Evolutionary conservation across 2,888 invertebrate genomes (phyloP), one percentile per base, ranked within the genome.

Genomic region (Lasioglossum leucozonium): DNA sequence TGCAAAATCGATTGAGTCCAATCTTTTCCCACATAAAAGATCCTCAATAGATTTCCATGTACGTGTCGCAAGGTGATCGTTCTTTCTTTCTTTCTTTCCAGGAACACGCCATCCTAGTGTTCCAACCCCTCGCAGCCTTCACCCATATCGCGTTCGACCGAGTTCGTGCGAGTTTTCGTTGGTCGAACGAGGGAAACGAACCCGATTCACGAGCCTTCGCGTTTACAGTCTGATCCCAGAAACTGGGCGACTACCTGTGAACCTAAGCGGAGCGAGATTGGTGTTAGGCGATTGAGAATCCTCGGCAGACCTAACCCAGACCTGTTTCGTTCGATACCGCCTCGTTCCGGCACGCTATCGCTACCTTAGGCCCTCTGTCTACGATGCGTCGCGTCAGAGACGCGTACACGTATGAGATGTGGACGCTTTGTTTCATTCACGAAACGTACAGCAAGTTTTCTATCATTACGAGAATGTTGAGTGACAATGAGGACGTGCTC

Each of bases 171-270:
- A 58, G 58, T 58, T 58, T 13, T n/a, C n/a, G 26, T 58, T 26
- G 58, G 26, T 58, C 58, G 30, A 34, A 34, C 30, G 65, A 18
- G 18, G 34, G 18, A 34, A 34, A 65, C 34, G 65, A 65, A 34
- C 18, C 18, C 65, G 65, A 65, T 6, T 34, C 34, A 30, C 18
- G 34, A 65, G 30, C 8, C 34, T 8, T 16, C 65, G 34, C 34
- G 65, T 65, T 65, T 65, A 65, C 34, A 65, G 34, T 34, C 16
- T 30, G 16, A 65, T 65, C 16, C 34, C 34, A 8, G 34, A 65
- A 65, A 65, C 34, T 65, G 34, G 65, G 8, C 65, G 30, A 65
- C 58, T 65, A 65, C 30, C 65, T 65, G 65, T 65, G 16, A 51
- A 30, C 65, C 34, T 34, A 65, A 34, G 65, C 34, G 58, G 58